Evolutionary conservation across 2,888 invertebrate genomes (phyloP), one percentile per base, ranked within the genome.

Genomic region (Cistogaster globosa): DNA sequence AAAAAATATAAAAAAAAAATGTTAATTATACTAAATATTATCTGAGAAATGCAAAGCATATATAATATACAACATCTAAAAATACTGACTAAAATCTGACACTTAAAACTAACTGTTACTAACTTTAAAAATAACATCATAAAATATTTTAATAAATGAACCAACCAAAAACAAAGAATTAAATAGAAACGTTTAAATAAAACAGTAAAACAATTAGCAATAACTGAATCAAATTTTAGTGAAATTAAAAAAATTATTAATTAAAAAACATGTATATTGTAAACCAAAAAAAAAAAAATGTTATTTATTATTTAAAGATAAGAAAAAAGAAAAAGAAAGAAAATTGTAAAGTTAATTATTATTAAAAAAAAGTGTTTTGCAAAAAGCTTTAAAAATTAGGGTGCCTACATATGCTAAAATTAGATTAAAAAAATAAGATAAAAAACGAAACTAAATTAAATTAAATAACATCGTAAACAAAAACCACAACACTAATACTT

Each of bases 321-420:
- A n/a, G n/a, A n/a, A n/a, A n/a, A n/a, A n/a, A n/a, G n/a, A n/a
- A n/a, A n/a, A n/a, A n/a, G n/a, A n/a, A n/a, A n/a, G 83, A 71
- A 60, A 86, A 88, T 90, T 90, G 89, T 87, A 87, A 89, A 88
- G 89, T 80, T 89, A 90, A 77, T 89, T 72, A 53, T 88, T 89
- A 91, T 88, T 89, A 91, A 90, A 89, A 89, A 91, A 91, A 90
- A 90, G 90, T 91, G 92, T 92, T 91, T 92, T 92, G 92, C 92
- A 92, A 91, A 90, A 92, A 92, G 92, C 92, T 92, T 92, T 92
- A 92, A 92, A 90, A 92, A 92, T 92, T 92, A 92, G 92, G 92
- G 92, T 92, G 92, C 92, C 92, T 92, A 92, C 91, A 92, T 92
- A 92, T 92, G 92, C 92, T 92, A 92, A 88, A 91, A 91, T 91